Evolutionary conservation across 2,113 vertebrate species (phyloP).

Genomic region (Crotophaga sulcirostris): DNA sequence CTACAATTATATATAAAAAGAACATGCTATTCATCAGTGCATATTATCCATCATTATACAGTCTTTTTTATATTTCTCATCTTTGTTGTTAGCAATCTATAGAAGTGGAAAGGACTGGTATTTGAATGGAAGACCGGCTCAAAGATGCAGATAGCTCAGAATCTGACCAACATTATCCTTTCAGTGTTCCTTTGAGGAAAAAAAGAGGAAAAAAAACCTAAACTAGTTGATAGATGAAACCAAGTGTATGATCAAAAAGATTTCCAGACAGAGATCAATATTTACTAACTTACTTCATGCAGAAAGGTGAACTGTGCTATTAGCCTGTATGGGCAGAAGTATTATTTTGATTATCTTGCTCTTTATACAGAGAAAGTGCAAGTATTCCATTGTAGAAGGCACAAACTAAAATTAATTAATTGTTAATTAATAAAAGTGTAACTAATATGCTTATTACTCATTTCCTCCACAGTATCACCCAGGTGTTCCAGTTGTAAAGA

Average conservation of each 20-base stretch:
- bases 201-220: too few relatives aligned
- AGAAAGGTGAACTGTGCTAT: background rate
- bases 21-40: background rate
- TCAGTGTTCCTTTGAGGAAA: background rate
- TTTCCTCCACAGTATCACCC: background rate
- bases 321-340: background rate
- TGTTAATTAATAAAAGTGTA: slow-evolving; percentile 8
- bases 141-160: background rate
- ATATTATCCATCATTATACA: background rate
- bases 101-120: background rate
- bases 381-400: background rate
- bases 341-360: background rate
- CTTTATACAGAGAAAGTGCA: background rate
- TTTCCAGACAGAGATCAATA: background rate
- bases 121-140: background rate
- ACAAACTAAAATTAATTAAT: slow-evolving; percentile 9
- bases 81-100: background rate
- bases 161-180: background rate
- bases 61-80: background rate
- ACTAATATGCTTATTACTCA: slow-evolving; percentile 27
- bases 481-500: background rate
- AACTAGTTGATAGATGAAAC: background rate
- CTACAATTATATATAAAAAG: background rate
- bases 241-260: background rate
- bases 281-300: background rate